phyloP scores from a whole-genome alignment of 2,888 invertebrate species.

The Tholera decimalis region DNA sequence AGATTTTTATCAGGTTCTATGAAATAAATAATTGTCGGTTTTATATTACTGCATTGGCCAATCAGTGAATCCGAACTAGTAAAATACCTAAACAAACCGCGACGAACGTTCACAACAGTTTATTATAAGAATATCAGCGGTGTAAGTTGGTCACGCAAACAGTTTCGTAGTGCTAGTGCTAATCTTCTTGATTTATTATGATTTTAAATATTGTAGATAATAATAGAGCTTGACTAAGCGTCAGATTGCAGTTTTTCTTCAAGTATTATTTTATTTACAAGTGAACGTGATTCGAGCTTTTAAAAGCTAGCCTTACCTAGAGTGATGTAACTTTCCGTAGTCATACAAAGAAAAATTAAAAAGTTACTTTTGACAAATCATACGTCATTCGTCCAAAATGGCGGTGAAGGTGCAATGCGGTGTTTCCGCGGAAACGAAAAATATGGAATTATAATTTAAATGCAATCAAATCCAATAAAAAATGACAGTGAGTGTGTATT shows the following conservation, averaged over 20 bases:
- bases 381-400: conserved; percentile 79
- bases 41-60: conserved; percentile 22
- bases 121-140: conserved; percentile 29
- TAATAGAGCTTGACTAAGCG: background rate
- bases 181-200: conserved; percentile 1
- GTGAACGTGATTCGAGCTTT: conserved; percentile 17
- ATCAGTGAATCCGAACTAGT: conserved; percentile 30
- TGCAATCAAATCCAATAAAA: conserved; percentile 78
- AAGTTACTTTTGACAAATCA: conserved; percentile 66
- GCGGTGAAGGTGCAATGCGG: conserved; percentile 89
- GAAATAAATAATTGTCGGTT: conserved; percentile 2
- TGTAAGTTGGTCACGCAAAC: conserved; percentile 30
- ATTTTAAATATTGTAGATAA: background rate
- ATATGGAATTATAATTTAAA: conserved; percentile 84
- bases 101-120: conserved; percentile 28
- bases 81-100: conserved; percentile 27
- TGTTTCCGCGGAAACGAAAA: conserved; percentile 89
- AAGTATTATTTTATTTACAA: background rate
- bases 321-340: conserved; percentile 47
- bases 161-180: conserved; percentile 14
- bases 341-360: conserved; percentile 51
- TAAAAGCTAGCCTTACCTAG: conserved; percentile 25
- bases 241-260: background rate
- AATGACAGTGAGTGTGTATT: conserved; percentile 82
- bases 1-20: background rate